Conservation (phyloP, 2,113 vertebrate species). For the Salvelinus namaycush region DNA sequence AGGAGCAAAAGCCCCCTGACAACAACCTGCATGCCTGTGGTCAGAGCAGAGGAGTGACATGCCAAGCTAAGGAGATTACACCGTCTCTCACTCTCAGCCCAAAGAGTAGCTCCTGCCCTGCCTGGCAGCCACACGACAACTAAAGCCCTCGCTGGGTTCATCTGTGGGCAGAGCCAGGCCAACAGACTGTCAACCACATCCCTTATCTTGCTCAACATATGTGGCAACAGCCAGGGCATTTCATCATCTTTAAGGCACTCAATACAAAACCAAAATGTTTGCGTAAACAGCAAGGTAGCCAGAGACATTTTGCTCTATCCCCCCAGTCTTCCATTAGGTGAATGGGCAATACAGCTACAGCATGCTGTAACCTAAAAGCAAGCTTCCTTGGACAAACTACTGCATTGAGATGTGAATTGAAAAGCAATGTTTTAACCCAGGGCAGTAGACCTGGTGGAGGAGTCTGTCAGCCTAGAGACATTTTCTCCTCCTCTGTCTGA, state of each 20-base stretch:
- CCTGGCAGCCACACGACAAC: neutral
- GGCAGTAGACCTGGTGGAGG: neutral
- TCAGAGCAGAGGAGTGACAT: slow-evolving; percentile 5
- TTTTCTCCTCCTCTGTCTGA: neutral
- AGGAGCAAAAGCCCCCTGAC: slow-evolving; percentile 45
- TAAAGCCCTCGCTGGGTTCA: neutral
- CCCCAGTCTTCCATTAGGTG: neutral
- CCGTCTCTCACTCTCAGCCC: neutral
- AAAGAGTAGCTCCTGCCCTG: neutral
- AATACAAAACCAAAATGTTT: slow-evolving; percentile 11
- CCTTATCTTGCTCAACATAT: slow-evolving; percentile 3
- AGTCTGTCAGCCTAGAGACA: neutral
- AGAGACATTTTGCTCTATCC: neutral
- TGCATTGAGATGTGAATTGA: too few species aligned
- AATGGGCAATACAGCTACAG: neutral
- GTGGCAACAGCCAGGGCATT: neutral
- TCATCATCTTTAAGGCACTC: neutral
- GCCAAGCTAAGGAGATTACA: slow-evolving; percentile 5
- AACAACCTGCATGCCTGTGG: neutral
- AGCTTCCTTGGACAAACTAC: too few species aligned
- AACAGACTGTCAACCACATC: neutral
- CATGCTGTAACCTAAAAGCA: slow-evolving; percentile 17
- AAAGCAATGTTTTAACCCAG: slow-evolving; percentile 12
- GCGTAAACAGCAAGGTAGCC: slow-evolving; percentile 7
- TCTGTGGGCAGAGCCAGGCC: neutral